Percentiles rank a stretch among this genome's conserved stretches.
These are phyloP conservation scores for Cephus nigrinus DNA, from an alignment of 2,888 invertebrate species.

Conservation along the genomic window DNA sequence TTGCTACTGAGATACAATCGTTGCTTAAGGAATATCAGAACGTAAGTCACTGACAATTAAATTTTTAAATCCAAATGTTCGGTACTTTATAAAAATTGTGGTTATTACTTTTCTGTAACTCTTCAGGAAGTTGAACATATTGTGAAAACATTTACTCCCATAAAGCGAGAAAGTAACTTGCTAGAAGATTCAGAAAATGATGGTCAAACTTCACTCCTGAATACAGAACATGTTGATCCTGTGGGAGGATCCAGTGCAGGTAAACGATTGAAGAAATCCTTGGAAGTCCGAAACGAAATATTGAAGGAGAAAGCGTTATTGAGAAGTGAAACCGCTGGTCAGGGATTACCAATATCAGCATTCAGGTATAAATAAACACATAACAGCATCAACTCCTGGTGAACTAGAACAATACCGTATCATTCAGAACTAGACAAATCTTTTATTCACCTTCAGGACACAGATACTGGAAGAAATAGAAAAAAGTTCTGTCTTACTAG, in stretches of 20 bases:
- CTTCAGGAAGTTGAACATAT: background rate
- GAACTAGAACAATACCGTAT: too few species aligned
- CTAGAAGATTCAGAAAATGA: slow-evolving; percentile 3
- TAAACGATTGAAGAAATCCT: background rate
- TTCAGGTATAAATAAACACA: too few species aligned
- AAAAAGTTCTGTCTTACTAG: slow-evolving; percentile 69
- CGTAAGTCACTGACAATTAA: slow-evolving; percentile 59
- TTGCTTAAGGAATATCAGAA: slow-evolving; percentile 67
- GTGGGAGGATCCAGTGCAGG: slow-evolving; percentile 20
- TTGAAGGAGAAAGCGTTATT: slow-evolving; percentile 1
- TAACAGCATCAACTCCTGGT: too few species aligned
- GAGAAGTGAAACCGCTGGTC: too few species aligned
- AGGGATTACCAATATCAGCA: too few species aligned
- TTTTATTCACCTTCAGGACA: slow-evolving; percentile 53
- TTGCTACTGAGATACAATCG: slow-evolving; percentile 62
- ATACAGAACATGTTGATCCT: slow-evolving; percentile 17
- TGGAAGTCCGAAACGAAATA: slow-evolving; percentile 17
- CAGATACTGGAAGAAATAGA: slow-evolving; percentile 69
- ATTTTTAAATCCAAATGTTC: slow-evolving; percentile 5
- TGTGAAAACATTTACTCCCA: background rate
- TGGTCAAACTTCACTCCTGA: background rate
- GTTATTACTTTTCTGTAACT: background rate
- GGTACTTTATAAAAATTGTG: background rate
- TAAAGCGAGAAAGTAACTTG: background rate
- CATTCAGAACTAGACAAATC: too few species aligned